These are phyloP conservation scores for Drosophila dunni DNA, from an alignment of 1,140 invertebrate species.

Conservation along the genomic window DNA sequence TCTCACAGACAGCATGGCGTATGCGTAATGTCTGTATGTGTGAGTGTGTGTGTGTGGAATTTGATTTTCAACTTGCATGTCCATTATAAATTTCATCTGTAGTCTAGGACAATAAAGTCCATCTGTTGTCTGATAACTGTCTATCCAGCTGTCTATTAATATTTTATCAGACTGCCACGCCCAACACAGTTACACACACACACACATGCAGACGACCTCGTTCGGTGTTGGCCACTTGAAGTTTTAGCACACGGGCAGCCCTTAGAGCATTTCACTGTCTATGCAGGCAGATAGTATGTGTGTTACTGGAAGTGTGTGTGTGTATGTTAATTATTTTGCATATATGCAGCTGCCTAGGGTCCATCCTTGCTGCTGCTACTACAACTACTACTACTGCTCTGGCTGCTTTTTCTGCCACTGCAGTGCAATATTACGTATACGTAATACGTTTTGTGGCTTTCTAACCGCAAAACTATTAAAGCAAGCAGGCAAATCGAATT, in stretches of 20 bases:
- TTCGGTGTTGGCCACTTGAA: slow-evolving; percentile 53
- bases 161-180: slow-evolving; percentile 79
- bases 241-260: slow-evolving; percentile 25
- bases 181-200: slow-evolving; percentile 20
- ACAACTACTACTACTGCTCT: background rate
- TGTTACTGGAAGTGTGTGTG: slow-evolving; percentile 9
- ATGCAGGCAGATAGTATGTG: background rate
- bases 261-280: slow-evolving; percentile 18
- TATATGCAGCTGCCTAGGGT: slow-evolving; percentile 51
- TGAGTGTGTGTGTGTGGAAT: slow-evolving; percentile 31
- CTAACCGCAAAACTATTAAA: slow-evolving; percentile 78
- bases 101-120: slow-evolving; percentile 77
- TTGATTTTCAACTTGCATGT: slow-evolving; percentile 71
- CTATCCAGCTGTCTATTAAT: slow-evolving; percentile 84
- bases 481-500: slow-evolving; percentile 77
- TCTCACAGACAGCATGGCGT: slow-evolving; percentile 28
- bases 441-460: slow-evolving; percentile 78
- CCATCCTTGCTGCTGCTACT: slow-evolving; percentile 5
- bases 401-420: slow-evolving; percentile 50
- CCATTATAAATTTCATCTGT: slow-evolving; percentile 79
- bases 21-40: slow-evolving; percentile 23
- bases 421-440: slow-evolving; percentile 75
- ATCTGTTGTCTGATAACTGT: slow-evolving; percentile 84
- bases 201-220: slow-evolving; percentile 15
- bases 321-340: slow-evolving; percentile 76